Evolutionary conservation across 2,113 vertebrate genomes (phyloP).

Genomic region (Cheilinus undulatus): DNA sequence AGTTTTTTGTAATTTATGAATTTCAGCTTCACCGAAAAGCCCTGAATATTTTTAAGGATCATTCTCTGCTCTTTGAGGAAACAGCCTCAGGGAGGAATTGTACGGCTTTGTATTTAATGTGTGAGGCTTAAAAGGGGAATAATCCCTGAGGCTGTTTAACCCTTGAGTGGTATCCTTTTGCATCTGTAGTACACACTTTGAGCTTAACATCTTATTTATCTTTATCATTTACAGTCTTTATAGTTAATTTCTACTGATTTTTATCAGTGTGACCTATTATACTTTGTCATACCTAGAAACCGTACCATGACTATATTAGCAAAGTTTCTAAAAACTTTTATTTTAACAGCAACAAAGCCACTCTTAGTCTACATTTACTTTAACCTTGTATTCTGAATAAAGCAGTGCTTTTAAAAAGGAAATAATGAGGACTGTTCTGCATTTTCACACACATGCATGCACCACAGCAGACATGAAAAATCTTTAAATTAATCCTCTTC

Average conservation of each 20-base stretch:
- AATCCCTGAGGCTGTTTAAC: not conserved
- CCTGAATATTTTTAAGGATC: not conserved
- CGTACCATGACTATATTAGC: not conserved
- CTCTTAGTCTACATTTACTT: not conserved
- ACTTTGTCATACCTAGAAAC: not conserved
- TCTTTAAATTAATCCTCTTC: slow-evolving; percentile 41
- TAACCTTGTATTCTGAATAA: not conserved
- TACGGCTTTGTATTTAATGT: not conserved
- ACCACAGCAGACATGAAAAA: not conserved
- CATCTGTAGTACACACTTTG: not conserved
- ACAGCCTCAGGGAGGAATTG: slow-evolving; percentile 2
- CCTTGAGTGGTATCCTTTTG: not conserved
- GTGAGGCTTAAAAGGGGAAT: slow-evolving; percentile 12
- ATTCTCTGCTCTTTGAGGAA: not conserved
- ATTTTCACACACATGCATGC: not conserved
- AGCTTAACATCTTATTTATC: not conserved
- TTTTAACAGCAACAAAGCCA: not conserved
- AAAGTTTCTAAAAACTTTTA: not conserved
- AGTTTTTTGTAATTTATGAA: not conserved
- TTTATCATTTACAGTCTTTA: not conserved
- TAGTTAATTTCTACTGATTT: no score
- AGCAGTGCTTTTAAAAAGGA: slow-evolving; percentile 1
- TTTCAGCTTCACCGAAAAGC: not conserved
- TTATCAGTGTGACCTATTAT: not conserved
- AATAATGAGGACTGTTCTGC: slow-evolving; percentile 7